These are phyloP conservation scores for Phalera bucephala DNA, from an alignment of 2,888 invertebrate species.

Conservation along the genomic window DNA sequence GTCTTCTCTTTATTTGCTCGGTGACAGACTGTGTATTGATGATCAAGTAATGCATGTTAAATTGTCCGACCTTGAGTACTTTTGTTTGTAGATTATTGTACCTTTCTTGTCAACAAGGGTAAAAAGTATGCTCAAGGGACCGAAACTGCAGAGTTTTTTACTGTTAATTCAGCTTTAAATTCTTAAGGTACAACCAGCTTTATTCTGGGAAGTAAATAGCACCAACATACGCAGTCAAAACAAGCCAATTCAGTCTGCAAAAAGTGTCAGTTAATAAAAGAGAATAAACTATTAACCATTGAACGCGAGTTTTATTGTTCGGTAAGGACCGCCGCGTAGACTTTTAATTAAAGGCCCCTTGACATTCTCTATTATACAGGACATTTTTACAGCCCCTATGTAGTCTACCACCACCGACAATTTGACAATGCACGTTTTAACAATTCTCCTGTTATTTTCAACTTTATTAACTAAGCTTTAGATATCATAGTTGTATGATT, in stretches of 20 bases:
- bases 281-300: slow-evolving; percentile 55
- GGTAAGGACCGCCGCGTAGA: slow-evolving; percentile 59
- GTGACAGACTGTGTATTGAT: too few species aligned
- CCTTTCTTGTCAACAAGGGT: too few species aligned
- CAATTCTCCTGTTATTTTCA: neutral
- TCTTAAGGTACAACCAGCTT: too few species aligned
- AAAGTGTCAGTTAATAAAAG: slow-evolving; percentile 43
- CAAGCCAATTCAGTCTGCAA: slow-evolving; percentile 21
- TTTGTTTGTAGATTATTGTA: too few species aligned
- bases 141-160: too few species aligned
- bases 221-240: slow-evolving; percentile 13
- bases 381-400: slow-evolving; percentile 66
- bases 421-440: neutral
- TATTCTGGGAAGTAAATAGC: too few species aligned
- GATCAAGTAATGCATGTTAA: too few species aligned
- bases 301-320: slow-evolving; percentile 68
- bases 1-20: too few species aligned
- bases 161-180: too few species aligned
- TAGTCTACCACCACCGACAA: slow-evolving; percentile 9
- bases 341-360: slow-evolving; percentile 78
- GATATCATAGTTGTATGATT: too few species aligned
- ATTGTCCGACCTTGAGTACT: too few species aligned
- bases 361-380: slow-evolving; percentile 67
- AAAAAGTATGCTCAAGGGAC: too few species aligned
- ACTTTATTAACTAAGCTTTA: neutral